Evolutionary conservation across 2,888 invertebrate genomes (phyloP).

Genomic region (Spisula subtruncata): DNA sequence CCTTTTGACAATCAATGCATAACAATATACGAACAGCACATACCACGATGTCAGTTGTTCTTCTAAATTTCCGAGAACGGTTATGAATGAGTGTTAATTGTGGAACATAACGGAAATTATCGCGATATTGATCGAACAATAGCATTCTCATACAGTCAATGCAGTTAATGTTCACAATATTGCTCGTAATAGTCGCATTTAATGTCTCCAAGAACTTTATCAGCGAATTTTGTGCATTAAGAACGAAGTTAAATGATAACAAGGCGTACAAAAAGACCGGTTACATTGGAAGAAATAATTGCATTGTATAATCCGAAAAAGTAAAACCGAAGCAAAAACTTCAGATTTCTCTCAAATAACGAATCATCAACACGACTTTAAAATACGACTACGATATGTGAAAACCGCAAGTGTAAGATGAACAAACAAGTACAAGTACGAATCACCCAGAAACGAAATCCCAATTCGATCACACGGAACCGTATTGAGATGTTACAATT

Average conservation of each 20-base stretch:
- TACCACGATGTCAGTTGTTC: no score
- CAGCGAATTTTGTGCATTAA: not conserved
- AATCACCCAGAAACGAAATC: no score
- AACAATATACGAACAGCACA: no score
- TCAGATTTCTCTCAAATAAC: not conserved
- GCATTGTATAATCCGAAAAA: no score
- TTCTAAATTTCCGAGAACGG: no score
- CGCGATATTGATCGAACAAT: not conserved
- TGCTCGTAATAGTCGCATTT: not conserved
- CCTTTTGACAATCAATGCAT: no score
- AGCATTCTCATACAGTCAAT: slow-evolving; percentile 10
- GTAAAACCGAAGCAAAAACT: not conserved
- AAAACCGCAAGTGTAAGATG: no score
- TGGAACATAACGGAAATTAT: not conserved
- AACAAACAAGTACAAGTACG: no score
- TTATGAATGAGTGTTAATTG: slow-evolving; percentile 15
- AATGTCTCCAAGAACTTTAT: slow-evolving; percentile 3
- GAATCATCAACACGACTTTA: no score
- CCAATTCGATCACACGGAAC: no score
- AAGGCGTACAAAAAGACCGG: not conserved
- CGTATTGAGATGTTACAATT: no score
- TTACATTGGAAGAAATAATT: not conserved
- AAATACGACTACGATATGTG: no score
- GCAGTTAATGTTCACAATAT: not conserved
- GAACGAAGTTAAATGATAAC: not conserved